These are phyloP conservation scores for Cyclura pinguis DNA, from an alignment of 2,797 vertebrate species.

Conservation along the genomic window DNA sequence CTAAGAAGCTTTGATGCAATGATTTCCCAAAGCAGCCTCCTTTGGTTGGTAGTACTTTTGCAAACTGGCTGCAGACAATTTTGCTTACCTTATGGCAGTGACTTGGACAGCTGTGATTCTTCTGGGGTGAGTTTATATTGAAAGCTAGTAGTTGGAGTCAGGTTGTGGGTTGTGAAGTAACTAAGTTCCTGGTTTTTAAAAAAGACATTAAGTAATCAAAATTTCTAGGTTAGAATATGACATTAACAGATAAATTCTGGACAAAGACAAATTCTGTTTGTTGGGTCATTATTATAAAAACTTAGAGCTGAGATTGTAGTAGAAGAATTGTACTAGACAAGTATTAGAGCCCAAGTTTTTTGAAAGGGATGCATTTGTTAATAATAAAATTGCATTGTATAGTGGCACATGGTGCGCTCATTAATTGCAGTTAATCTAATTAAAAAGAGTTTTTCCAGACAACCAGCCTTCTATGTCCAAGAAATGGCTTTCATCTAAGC, in stretches of 20 bases:
- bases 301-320: not conserved
- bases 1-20: no score
- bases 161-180: not conserved
- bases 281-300: not conserved
- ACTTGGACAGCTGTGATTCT: not conserved
- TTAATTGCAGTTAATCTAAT: constrained; percentile 9
- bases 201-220: not conserved
- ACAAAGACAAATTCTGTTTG: not conserved
- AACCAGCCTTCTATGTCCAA: not conserved
- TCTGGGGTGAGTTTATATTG: not conserved
- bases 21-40: no score
- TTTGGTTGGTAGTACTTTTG: not conserved
- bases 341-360: not conserved
- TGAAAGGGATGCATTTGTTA: not conserved
- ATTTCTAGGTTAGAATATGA: not conserved
- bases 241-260: not conserved
- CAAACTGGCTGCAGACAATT: not conserved
- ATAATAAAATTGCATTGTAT: constrained; percentile 1
- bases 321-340: not conserved
- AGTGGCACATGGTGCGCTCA: not conserved
- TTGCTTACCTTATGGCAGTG: not conserved
- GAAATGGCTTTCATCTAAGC: not conserved
- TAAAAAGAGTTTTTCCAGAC: not conserved
- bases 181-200: not conserved
- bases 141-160: not conserved